Conservation (phyloP, 2,113 vertebrate genomes). For the Clarias gariepinus region DNA sequence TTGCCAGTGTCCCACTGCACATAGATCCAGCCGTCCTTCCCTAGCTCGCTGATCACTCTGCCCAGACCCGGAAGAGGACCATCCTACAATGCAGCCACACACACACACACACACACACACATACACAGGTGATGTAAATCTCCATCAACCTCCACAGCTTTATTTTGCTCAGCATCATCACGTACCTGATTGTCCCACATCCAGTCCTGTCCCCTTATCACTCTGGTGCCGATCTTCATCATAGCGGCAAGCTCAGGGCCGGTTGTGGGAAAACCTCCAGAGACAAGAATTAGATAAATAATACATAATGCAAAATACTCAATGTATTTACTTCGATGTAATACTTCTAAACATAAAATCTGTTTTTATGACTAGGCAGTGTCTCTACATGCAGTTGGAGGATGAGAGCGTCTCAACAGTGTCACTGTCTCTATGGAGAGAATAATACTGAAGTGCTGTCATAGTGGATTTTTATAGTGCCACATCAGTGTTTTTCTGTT, state of each 20-base stretch:
- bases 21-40: conserved; percentile 97
- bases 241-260: conserved; percentile 95
- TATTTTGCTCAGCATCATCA: too few species aligned
- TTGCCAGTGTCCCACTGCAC: conserved; percentile 98
- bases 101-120: too few species aligned
- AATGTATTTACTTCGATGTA: too few species aligned
- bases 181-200: conserved; percentile 97
- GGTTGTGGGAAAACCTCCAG: conserved; percentile 80
- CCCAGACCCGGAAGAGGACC: conserved; percentile 93
- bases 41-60: conserved; percentile 94
- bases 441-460: too few species aligned
- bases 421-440: too few species aligned
- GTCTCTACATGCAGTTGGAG: too few species aligned
- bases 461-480: too few species aligned
- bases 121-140: neutral
- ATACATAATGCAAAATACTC: too few species aligned
- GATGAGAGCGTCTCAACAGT: too few species aligned
- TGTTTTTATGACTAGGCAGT: too few species aligned
- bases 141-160: neutral
- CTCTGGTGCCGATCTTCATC: conserved; percentile 98
- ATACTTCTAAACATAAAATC: too few species aligned
- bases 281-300: conserved; percentile 65
- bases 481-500: too few species aligned
- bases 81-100: conserved; percentile 76
- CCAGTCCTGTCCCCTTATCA: conserved; percentile 97